Percentiles rank a stretch among this genome's conserved stretches.
Conservation (phyloP, 2,113 vertebrate species). For the Corydoras maculifer region DNA sequence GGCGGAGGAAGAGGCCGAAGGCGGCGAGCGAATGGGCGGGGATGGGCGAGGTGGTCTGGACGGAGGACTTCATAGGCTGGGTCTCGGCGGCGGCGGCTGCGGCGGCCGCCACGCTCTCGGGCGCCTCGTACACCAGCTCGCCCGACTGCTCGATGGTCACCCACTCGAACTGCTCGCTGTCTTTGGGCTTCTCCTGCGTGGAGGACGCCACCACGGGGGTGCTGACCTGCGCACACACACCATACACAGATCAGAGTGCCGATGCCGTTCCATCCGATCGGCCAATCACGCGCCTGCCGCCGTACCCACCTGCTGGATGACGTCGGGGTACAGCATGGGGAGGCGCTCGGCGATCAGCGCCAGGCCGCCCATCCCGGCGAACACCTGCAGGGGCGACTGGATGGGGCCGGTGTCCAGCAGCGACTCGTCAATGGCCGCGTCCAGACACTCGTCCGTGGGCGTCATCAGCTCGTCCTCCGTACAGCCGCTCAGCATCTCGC, state of each 20-base stretch:
- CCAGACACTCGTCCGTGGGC: slow-evolving; percentile 82
- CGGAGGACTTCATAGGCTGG: slow-evolving; percentile 87
- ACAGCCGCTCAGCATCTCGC: slow-evolving; percentile 82
- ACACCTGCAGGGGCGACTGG: slow-evolving; percentile 95
- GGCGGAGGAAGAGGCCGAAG: slow-evolving; percentile 93
- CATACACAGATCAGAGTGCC: background rate
- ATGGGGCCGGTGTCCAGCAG: slow-evolving; percentile 91
- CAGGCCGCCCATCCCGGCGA: slow-evolving; percentile 95
- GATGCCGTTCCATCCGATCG: no score
- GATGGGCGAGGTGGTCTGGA: slow-evolving; percentile 96
- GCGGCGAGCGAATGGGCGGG: slow-evolving; percentile 96
- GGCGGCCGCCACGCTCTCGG: slow-evolving; percentile 72
- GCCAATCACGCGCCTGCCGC: no score
- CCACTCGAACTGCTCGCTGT: slow-evolving; percentile 98
- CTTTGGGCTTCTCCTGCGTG: slow-evolving; percentile 93
- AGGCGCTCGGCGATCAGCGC: slow-evolving; percentile 94
- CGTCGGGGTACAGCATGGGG: slow-evolving; percentile 96
- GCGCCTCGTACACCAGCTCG: slow-evolving; percentile 92
- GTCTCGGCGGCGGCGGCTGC: slow-evolving; percentile 71
- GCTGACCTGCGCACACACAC: slow-evolving; percentile 74
- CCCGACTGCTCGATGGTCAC: slow-evolving; percentile 97
- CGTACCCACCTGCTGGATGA: slow-evolving; percentile 89
- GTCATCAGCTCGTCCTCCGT: slow-evolving; percentile 86
- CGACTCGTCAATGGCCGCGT: slow-evolving; percentile 82
- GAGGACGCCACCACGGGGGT: slow-evolving; percentile 85